Conservation (phyloP, 2,113 vertebrate genomes). For the Callospermophilus lateralis region DNA sequence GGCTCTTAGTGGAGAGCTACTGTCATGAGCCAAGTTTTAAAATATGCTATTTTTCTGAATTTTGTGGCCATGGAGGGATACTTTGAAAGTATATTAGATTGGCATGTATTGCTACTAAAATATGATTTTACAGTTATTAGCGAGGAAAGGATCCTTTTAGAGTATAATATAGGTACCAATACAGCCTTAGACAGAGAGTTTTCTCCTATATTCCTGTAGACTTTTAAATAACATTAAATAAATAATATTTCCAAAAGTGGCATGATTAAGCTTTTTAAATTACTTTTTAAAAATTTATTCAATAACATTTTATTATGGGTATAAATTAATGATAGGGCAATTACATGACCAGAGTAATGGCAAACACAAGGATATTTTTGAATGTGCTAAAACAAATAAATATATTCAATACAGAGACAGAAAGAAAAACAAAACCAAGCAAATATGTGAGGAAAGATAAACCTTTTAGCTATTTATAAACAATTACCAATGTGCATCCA, state of each 20-base stretch:
- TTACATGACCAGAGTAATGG: background rate
- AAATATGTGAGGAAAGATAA: background rate
- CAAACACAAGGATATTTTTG: background rate
- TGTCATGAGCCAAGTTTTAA: conserved; percentile 75
- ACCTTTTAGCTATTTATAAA: background rate
- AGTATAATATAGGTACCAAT: background rate
- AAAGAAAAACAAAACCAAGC: background rate
- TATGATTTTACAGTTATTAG: conserved; percentile 73
- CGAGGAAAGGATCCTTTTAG: conserved; percentile 34
- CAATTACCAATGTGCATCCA: background rate
- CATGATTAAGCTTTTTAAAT: conserved; percentile 21
- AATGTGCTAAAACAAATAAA: background rate
- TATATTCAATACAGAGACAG: background rate
- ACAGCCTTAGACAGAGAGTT: background rate
- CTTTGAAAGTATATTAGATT: conserved; percentile 71
- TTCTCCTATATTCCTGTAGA: background rate
- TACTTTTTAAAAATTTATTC: background rate
- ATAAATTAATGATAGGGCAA: conserved; percentile 4
- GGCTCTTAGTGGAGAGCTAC: conserved; percentile 69
- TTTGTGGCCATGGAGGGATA: conserved; percentile 74
- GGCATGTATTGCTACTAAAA: conserved; percentile 61
- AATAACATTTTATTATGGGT: background rate
- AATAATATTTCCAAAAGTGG: background rate
- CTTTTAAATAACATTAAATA: background rate
- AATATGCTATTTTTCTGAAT: conserved; percentile 71